These are phyloP conservation scores for Sardina pilchardus DNA, from an alignment of 2,113 vertebrate species.

Conservation along the genomic window DNA sequence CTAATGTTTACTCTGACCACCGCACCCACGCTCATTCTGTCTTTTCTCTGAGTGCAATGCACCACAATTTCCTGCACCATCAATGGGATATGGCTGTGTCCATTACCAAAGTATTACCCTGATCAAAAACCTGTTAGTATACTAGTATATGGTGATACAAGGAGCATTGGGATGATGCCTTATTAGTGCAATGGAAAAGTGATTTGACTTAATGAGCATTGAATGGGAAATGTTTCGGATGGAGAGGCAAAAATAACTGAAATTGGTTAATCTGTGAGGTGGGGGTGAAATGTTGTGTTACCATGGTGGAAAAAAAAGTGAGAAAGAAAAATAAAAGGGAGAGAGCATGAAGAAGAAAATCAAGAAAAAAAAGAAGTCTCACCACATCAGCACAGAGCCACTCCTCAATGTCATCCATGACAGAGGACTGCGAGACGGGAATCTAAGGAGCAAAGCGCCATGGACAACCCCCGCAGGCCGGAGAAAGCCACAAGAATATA, in stretches of 20 bases:
- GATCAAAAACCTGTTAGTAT: constrained; percentile 24
- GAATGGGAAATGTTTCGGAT: constrained; percentile 9
- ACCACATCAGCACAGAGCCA: constrained; percentile 98
- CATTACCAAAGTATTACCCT: background rate
- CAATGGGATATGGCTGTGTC: background rate
- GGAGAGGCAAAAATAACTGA: constrained; percentile 26
- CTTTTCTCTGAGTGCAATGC: constrained; percentile 8
- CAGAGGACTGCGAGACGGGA: constrained; percentile 94
- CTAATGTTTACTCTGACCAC: constrained; percentile 1
- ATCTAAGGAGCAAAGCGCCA: constrained; percentile 91
- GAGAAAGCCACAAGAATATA: constrained; percentile 79
- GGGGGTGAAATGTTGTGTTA: constrained; percentile 44
- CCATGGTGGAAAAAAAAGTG: constrained; percentile 36
- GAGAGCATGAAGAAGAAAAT: constrained; percentile 56
- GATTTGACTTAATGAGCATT: background rate
- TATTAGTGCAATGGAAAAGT: background rate
- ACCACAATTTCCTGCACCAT: background rate
- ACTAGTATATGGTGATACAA: constrained; percentile 19
- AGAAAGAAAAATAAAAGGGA: constrained; percentile 26
- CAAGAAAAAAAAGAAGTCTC: constrained; percentile 79
- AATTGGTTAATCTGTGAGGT: constrained; percentile 35
- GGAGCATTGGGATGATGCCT: constrained; percentile 16
- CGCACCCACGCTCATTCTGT: background rate
- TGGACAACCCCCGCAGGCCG: constrained; percentile 75
- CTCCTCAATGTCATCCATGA: constrained; percentile 99